Percentiles rank a stretch among this genome's conserved stretches.
phyloP scores from a whole-genome alignment of 2,888 invertebrate species.

The Heliconius aoede region DNA sequence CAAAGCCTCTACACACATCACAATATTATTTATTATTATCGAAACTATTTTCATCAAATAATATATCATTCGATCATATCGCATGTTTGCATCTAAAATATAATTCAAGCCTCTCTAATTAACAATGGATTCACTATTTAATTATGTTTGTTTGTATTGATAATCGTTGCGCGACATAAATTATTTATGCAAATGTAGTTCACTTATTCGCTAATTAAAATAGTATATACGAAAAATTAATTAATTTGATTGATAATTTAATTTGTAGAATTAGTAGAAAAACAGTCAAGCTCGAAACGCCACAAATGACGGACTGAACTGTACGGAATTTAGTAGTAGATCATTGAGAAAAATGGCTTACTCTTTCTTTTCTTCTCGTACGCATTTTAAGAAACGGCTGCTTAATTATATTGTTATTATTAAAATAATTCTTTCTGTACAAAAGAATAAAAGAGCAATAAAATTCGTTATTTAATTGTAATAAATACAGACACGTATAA shows the following conservation, averaged over 20 bases:
- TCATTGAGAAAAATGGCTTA: too few relatives aligned
- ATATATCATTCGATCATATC: background rate
- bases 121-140: conserved; percentile 12
- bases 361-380: too few relatives aligned
- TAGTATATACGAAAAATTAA: background rate
- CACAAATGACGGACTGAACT: too few relatives aligned
- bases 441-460: too few relatives aligned
- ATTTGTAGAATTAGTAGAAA: too few relatives aligned
- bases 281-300: too few relatives aligned
- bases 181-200: conserved; percentile 4
- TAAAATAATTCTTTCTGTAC: too few relatives aligned
- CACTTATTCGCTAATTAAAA: conserved; percentile 12
- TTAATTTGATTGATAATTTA: background rate
- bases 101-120: conserved; percentile 20
- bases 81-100: conserved; percentile 7
- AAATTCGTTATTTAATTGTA: too few relatives aligned
- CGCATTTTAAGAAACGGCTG: too few relatives aligned
- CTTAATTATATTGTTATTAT: too few relatives aligned
- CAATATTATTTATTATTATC: background rate
- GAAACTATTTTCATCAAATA: background rate
- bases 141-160: conserved; percentile 24
- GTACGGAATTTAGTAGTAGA: too few relatives aligned
- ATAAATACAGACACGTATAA: too few relatives aligned
- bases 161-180: conserved; percentile 4
- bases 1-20: background rate